Percentiles rank a stretch among this genome's conserved stretches.
phyloP scores from a whole-genome alignment of 1,140 invertebrate genomes.

The Anastrepha obliqua region DNA sequence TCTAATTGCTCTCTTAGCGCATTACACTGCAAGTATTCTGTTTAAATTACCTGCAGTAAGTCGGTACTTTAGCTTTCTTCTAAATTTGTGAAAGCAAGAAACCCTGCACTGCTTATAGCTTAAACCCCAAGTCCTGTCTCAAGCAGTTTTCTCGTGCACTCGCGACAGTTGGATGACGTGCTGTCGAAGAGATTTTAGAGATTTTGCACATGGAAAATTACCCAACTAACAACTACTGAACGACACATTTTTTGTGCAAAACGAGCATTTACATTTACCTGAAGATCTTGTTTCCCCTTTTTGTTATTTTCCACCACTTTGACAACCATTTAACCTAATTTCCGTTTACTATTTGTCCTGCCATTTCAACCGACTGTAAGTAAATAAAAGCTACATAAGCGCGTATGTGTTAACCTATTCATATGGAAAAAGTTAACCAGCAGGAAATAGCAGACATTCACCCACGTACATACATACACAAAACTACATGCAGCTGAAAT shows the following conservation, averaged over 20 bases:
- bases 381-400: neutral
- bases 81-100: no score
- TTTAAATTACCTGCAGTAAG: no score
- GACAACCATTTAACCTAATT: conserved; percentile 46
- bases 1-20: no score
- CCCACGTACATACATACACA: neutral
- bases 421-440: conserved; percentile 22
- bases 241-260: neutral
- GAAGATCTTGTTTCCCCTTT: neutral
- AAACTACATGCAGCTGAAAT: neutral
- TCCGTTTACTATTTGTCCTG: conserved; percentile 42
- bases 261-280: neutral
- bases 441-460: conserved; percentile 15
- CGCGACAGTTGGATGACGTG: no score
- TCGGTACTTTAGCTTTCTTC: no score
- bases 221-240: no score
- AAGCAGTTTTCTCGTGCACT: no score
- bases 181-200: no score
- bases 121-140: no score
- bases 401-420: conserved; percentile 17
- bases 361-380: neutral
- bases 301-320: neutral
- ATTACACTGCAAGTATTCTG: no score
- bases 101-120: no score
- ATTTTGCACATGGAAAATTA: no score